Evolutionary conservation across 2,113 vertebrate species (phyloP), one percentile per base, ranked within the genome.

Genomic region (Pavo muticus): DNA sequence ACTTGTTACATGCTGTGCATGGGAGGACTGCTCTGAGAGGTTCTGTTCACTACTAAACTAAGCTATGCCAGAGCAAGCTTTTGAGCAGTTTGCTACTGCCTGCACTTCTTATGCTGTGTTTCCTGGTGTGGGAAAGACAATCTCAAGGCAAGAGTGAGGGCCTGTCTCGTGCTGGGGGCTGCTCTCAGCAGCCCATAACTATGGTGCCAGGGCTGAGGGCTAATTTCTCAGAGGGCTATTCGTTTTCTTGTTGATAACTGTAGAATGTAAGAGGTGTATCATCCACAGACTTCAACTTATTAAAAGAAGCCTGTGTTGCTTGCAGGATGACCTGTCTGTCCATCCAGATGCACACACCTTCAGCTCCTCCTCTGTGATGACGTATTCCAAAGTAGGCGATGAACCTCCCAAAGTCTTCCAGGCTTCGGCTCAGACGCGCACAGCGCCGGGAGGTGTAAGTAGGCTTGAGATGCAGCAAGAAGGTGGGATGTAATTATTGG

Each of bases 321-420:
- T 89, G 52, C 71, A 99, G 99, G 98, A 98, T 87, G 97, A 98
- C n/a, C 80, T 98, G 88, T 95, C 98, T 23, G 0, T 98, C 81
- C 97, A 98, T 42, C 91, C 98, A 21, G 97, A 97, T 57, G 79
- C 87, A 4, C 99, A 99, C 96, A 98, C 98, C 0, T 99, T 99
- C 97, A 98, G 98, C 96, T 99, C 98, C 71, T 99, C 99, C 30
- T 99, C 98, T 18, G 91, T 99, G 82, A 98, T 99, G 98, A 99
- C 98, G 1, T 99, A 99, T 84, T 99, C 99, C 93, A 99, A 98
- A 96, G 87, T 97, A 67, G 99, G 99, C 59, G 95, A 99, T 80
- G 98, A 99, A 67, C 98, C 99, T 14, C 97, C 99, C 19, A 99
- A 99, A 87, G 98, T 99, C 50, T 99, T 99, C 96, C 98, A 99